Evolutionary conservation across 2,113 vertebrate genomes (phyloP).

Genomic region (Tetrax tetrax): DNA sequence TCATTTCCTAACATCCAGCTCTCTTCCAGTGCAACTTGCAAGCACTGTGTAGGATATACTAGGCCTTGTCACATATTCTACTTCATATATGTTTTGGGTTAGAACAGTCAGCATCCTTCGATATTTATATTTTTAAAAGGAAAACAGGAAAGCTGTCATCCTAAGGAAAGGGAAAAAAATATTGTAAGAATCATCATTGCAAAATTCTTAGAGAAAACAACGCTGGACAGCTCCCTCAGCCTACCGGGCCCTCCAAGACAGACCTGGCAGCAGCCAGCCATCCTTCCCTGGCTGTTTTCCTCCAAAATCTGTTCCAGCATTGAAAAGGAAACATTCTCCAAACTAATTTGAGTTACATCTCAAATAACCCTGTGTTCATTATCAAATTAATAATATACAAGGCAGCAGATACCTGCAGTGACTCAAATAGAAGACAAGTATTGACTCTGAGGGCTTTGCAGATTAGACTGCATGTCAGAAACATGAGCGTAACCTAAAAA

Average conservation of each 20-base stretch:
- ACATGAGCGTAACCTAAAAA: slow-evolving; percentile 35
- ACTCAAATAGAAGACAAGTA: slow-evolving; percentile 20
- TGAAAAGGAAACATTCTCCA: slow-evolving; percentile 34
- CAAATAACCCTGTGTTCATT: slow-evolving; percentile 18
- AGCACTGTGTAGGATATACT: neutral
- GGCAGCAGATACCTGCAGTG: slow-evolving; percentile 12
- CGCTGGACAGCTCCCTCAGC: neutral
- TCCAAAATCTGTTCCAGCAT: slow-evolving; percentile 7
- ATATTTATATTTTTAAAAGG: neutral
- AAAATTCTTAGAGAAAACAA: accelerated
- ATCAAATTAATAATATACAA: neutral
- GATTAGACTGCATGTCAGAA: slow-evolving; percentile 13
- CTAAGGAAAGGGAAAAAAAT: neutral
- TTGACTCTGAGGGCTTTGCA: slow-evolving; percentile 31
- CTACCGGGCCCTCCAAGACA: neutral
- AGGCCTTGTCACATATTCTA: neutral
- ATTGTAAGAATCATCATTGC: neutral
- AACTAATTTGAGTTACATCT: neutral
- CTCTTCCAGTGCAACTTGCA: neutral
- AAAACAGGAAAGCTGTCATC: neutral
- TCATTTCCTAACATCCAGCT: neutral
- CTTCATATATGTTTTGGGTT: neutral
- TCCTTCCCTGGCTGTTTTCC: neutral
- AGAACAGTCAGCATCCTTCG: neutral
- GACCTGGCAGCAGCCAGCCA: neutral